phyloP scores from a whole-genome alignment of 2,113 vertebrate genomes.

The Psilopsiagon aymara region DNA sequence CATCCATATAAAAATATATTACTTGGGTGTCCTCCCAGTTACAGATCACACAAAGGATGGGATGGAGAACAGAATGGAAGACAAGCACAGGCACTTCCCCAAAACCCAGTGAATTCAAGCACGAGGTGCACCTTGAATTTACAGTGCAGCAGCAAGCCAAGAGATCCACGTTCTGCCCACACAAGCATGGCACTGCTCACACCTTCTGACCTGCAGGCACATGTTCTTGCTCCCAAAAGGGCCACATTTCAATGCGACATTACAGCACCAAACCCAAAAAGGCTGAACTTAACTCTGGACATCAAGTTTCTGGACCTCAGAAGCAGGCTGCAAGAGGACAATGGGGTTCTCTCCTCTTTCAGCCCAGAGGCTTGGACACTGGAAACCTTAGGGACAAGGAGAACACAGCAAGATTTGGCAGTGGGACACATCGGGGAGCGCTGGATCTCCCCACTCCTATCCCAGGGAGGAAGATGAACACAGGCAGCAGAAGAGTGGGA shows the following conservation, averaged over 20 bases:
- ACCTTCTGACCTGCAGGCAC: background rate
- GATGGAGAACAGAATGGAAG: background rate
- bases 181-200: background rate
- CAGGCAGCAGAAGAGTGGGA: background rate
- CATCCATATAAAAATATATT: conserved; percentile 50
- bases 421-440: background rate
- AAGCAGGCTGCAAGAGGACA: background rate
- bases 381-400: background rate
- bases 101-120: background rate
- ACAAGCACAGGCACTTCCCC: background rate
- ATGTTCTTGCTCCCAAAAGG: background rate
- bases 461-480: background rate
- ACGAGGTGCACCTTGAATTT: background rate
- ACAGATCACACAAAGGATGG: background rate
- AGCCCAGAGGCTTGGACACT: rapidly evolving
- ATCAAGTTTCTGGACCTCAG: background rate
- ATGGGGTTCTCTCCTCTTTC: background rate
- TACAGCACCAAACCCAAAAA: background rate
- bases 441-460: background rate
- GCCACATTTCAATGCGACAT: background rate
- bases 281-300: background rate
- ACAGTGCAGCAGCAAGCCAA: background rate
- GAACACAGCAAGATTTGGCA: background rate
- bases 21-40: conserved; percentile 4
- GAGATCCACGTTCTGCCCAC: background rate